Percentiles rank a stretch among this genome's conserved stretches.
Conservation (phyloP, 2,888 invertebrate species). For the Tiliacea aurago region DNA sequence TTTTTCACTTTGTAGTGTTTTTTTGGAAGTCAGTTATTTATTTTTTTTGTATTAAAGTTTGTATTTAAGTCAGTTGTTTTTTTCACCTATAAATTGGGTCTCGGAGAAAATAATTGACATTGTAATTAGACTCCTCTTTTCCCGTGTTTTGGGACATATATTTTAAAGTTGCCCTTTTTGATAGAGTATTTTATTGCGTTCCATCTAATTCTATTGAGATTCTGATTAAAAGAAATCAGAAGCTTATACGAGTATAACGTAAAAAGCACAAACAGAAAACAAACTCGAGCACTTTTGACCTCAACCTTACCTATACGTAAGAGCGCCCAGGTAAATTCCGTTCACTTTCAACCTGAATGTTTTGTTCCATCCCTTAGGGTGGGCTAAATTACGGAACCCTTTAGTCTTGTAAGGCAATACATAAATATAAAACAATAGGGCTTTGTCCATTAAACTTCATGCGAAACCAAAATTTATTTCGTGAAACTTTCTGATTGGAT, state of each 20-base stretch:
- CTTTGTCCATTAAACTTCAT: slow-evolving; percentile 77
- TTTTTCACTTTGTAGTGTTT: too few relatives aligned
- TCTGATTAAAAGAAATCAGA: too few relatives aligned
- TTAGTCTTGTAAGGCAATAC: slow-evolving; percentile 75
- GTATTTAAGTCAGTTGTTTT: too few relatives aligned
- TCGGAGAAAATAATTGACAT: neutral
- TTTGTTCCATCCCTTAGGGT: slow-evolving; percentile 70
- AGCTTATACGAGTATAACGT: neutral
- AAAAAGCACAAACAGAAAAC: neutral
- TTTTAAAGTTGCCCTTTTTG: too few relatives aligned
- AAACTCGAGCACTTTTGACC: slow-evolving; percentile 41
- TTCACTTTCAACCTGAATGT: slow-evolving; percentile 67
- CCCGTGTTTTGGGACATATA: too few relatives aligned
- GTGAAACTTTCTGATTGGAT: slow-evolving; percentile 74
- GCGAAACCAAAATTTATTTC: slow-evolving; percentile 75
- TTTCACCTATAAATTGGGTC: too few relatives aligned
- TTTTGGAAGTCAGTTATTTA: too few relatives aligned
- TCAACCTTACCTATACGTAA: slow-evolving; percentile 55
- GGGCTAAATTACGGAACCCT: slow-evolving; percentile 77
- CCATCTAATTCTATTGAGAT: too few relatives aligned
- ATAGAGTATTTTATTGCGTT: too few relatives aligned
- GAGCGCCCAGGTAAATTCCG: slow-evolving; percentile 73
- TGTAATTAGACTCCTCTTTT: neutral
- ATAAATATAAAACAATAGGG: slow-evolving; percentile 82
- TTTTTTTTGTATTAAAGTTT: too few relatives aligned